Evolutionary conservation across 2,888 invertebrate genomes (phyloP), one percentile per base, ranked within the genome.

Genomic region (Laothoe populi): DNA sequence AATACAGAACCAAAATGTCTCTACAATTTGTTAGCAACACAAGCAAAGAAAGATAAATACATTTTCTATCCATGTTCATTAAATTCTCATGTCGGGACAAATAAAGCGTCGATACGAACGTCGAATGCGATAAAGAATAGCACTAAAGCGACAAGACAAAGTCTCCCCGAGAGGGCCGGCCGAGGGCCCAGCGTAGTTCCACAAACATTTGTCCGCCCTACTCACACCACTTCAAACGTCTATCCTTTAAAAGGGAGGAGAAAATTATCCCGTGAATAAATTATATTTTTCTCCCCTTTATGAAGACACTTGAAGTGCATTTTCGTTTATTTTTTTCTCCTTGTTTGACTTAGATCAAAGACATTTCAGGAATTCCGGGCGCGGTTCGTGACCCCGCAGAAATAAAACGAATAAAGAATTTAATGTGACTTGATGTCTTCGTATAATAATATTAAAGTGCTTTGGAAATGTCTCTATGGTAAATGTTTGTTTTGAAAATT

Each of bases 251-350:
- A 85, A 87, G 88, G 87, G 87, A 86, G 85, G 85, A 91, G 92
- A 89, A 91, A 92, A 92, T 92, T 92, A 92, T 92, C 91, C 90
- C 87, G 83, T 92, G 92, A 92, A 92, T 92, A 92, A 92, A 92
- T 92, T 91, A 92, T 91, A 90, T 90, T 90, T 87, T 84, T 84
- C 86, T 82, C 82, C 89, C 89, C 86, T 88, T 90, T 89, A 92
- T 91, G 87, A 92, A 92, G 92, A 91, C 90, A 86, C 86, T 81
- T 88, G 84, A 86, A 92, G 90, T 92, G 91, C 92, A 90, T 92
- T 92, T 91, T 87, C 84, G 86, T 86, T 83, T 87, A 83, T 84
- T 87, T 90, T 89, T 87, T 86, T 83, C 84, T 81, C 74, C 81
- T 84, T 84, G 82, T 86, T 85, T 81, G 81, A 75, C 81, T 83